Evolutionary conservation across 2,797 vertebrate species (phyloP), one percentile per base, ranked within the genome.

Genomic region (Halcyon badia): DNA sequence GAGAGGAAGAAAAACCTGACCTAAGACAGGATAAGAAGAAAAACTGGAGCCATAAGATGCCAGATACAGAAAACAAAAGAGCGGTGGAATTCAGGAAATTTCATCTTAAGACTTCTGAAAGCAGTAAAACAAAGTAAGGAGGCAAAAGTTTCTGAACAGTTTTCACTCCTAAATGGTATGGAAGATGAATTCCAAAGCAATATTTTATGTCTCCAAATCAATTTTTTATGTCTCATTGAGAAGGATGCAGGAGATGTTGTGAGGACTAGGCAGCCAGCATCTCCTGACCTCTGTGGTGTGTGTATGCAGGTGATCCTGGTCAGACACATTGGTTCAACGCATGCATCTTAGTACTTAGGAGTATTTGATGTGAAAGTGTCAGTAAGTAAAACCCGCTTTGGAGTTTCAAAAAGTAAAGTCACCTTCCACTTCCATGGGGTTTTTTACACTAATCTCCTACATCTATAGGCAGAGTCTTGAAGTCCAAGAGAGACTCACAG

Each of bases 301-400:
- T 57, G 41, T 28, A 25, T 1, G 0, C 28, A 58, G 73, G 21
- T 51, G 41, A 41, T 41, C 52, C 41, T 62, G 52, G 28, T 6
- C 52, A 62, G 19, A 26, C 22, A 18, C 19, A 13, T 14, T 42
- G 16, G 11, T 25, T 87, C 33, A 33, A 60, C 22, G n/a, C 8
- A 0, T 24, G 46, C 1, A 0, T 71, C 72, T 46, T n/a, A 39
- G 39, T 72, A 28, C 48, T 44, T 44, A 33, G 4, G 18, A n/a
- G 21, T 37, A 20, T 28, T 73, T 61, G 48, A 56, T 26, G 19
- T 77, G 52, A 76, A 11, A 33, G 22, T 60, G 44, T 71, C 14
- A 7, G 17, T 66, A 56, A 61, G 52, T 39, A 62, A 73, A 62
- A 49, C 31, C 35, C 39, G 6, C 31, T 49, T 51, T 11, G 11